Base-by-base conservation (phyloP, 2,113 vertebrate species). In the Melanerpes aurifrons region DNA sequence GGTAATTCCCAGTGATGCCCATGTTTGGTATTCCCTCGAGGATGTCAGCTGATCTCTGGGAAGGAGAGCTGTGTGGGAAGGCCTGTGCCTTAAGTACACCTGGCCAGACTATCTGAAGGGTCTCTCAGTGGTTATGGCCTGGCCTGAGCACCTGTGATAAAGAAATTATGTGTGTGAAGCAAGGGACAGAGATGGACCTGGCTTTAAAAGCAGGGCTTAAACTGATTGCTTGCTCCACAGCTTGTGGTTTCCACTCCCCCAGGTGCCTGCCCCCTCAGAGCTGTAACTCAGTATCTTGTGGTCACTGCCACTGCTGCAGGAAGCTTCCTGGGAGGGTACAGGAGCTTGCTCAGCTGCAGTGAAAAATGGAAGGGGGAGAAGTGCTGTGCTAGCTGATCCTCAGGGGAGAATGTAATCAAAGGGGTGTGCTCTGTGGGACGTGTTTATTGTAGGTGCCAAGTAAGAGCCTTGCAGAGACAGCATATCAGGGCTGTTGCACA, bases 401-500 rank as follows among this genome's bases (percentile, higher is more conserved):
- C 61, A 20, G 7, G 1, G 3, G 50, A 80, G 22, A 15, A 17
- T 0, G 0, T 12, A 29, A 45, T 74, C 53, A 59, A 45, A 81
- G 26, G 16, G 54, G 48, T 1, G 0, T 32, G 25, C 37, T 75
- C 50, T 67, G 26, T 62, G 2, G 1, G 28, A 4, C 0, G 0
- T 12, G 50, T 24, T 53, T 53, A 24, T 53, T 53, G 50, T n/a
- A 15, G 54, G 40, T 73, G n/a, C 25, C 1, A 4, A 67, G 74
- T 58, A 45, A 62, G 22, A 62, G 59, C 56, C 37, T n/a, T 35
- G 64, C 24, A 50, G 50, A 50, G 40, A 19, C 4, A 7, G 7
- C 0, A 0, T 18, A 5, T 12, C 6, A 2, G 9, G 17, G 54
- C 21, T 47, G 16, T n/a, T 48, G 29, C 29, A 18, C 15, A 6